Percentiles rank a stretch among this genome's conserved stretches.
Evolutionary conservation across 1,140 invertebrate species (phyloP).

Genomic region (Mercenaria mercenaria): DNA sequence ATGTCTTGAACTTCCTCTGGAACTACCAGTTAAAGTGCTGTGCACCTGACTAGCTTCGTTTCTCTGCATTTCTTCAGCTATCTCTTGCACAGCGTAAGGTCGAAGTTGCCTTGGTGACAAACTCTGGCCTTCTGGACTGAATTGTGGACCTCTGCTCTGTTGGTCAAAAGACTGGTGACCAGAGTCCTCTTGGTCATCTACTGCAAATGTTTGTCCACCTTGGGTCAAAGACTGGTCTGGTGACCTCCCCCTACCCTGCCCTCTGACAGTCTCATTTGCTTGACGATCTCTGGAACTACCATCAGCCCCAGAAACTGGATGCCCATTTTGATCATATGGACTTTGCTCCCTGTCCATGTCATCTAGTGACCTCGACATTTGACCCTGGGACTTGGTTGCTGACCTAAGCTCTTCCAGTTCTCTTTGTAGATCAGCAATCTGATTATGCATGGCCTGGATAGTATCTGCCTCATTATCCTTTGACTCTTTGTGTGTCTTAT

Average conservation of each 20-base stretch:
- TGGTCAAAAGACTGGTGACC: slow-evolving; percentile 62
- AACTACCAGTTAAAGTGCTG: background rate
- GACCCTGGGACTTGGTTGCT: background rate
- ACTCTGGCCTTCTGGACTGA: slow-evolving; percentile 54
- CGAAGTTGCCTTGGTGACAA: slow-evolving; percentile 50
- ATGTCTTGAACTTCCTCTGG: background rate
- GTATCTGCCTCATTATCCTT: slow-evolving; percentile 42
- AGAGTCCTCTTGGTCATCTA: slow-evolving; percentile 50
- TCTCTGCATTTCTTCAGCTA: background rate
- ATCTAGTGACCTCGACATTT: background rate
- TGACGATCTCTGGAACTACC: background rate
- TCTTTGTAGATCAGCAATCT: slow-evolving; percentile 41
- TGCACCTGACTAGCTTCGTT: background rate
- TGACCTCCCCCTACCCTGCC: background rate
- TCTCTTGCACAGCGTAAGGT: slow-evolving; percentile 3
- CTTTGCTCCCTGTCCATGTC: background rate
- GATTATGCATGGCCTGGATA: slow-evolving; percentile 31
- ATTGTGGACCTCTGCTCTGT: slow-evolving; percentile 3
- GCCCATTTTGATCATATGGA: slow-evolving; percentile 22
- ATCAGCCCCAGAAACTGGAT: background rate
- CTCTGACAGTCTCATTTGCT: background rate
- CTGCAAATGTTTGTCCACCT: background rate
- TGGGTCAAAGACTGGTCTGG: background rate
- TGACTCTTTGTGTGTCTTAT: slow-evolving; percentile 28
- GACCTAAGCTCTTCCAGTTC: slow-evolving; percentile 33